Evolutionary conservation across 2,888 invertebrate species (phyloP).

Genomic region (Electrophaes corylata): DNA sequence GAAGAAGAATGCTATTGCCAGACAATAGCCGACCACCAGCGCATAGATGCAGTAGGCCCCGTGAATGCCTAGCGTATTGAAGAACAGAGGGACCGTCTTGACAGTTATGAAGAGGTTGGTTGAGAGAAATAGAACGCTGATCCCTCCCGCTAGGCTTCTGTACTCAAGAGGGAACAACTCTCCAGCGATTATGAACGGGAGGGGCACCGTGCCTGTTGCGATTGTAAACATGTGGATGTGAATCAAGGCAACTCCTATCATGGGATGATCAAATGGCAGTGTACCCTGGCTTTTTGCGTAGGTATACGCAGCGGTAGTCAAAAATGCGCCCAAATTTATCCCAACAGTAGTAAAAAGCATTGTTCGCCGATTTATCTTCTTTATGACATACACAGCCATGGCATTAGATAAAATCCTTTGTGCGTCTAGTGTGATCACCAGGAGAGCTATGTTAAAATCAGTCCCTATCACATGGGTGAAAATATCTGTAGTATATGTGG

Average conservation of each 20-base stretch:
- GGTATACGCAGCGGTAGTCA: constrained; percentile 60
- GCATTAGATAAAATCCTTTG: constrained; percentile 66
- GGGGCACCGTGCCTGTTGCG: constrained; percentile 83
- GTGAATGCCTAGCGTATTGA: constrained; percentile 54
- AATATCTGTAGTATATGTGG: constrained; percentile 53
- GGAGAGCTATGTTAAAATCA: constrained; percentile 52
- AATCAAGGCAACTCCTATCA: constrained; percentile 55
- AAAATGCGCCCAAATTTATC: constrained; percentile 58
- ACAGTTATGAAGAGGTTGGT: constrained; percentile 59
- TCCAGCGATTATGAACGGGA: constrained; percentile 88
- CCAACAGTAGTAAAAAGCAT: constrained; percentile 61
- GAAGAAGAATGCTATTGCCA: constrained; percentile 56
- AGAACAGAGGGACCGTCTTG: constrained; percentile 59
- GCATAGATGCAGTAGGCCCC: constrained; percentile 63
- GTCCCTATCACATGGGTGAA: constrained; percentile 59
- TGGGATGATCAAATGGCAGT: constrained; percentile 52
- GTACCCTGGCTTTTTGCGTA: constrained; percentile 47
- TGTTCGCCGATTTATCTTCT: constrained; percentile 63
- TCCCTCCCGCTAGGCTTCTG: constrained; percentile 82
- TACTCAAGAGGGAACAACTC: constrained; percentile 86
- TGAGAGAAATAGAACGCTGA: constrained; percentile 63
- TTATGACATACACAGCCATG: constrained; percentile 63
- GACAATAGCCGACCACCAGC: constrained; percentile 55
- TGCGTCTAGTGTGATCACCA: constrained; percentile 62
- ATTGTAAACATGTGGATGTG: constrained; percentile 79